A percentile compares a stretch with the other conserved stretches of the same genome.
Conservation (phyloP, 2,888 invertebrate species). For the Apamea monoglypha region DNA sequence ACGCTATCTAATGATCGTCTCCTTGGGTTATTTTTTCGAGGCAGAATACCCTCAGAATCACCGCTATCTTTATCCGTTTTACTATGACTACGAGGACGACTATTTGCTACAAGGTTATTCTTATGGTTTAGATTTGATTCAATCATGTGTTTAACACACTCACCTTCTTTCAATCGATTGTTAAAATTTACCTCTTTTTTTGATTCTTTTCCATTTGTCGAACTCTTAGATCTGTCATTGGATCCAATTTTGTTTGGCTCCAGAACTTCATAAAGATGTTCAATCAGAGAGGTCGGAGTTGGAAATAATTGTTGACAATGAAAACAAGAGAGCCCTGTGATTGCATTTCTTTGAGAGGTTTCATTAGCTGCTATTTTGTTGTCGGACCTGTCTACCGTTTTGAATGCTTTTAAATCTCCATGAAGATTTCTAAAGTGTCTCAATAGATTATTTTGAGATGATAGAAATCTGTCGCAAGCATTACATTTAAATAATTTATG, state of each 20-base stretch:
- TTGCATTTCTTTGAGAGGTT: conserved; percentile 24
- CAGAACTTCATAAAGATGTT: conserved; percentile 81
- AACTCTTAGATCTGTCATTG: conserved; percentile 6
- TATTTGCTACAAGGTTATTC: conserved; percentile 2
- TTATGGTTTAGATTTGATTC: conserved; percentile 14
- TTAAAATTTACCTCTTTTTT: not conserved
- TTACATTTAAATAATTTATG: conserved; percentile 64
- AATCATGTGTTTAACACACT: not conserved
- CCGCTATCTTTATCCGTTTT: conserved; percentile 10
- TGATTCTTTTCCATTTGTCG: not conserved
- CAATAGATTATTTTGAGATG: conserved; percentile 57
- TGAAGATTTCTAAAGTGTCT: conserved; percentile 70
- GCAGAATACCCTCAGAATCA: not conserved
- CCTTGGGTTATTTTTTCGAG: not conserved
- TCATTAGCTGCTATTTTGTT: conserved; percentile 29
- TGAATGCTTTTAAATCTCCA: conserved; percentile 24
- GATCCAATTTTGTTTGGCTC: conserved; percentile 64
- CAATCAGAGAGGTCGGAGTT: conserved; percentile 75
- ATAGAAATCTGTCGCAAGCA: conserved; percentile 66
- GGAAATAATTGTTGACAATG: conserved; percentile 79
- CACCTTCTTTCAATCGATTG: not conserved
- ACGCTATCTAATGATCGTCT: not conserved
- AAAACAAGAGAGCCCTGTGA: conserved; percentile 70
- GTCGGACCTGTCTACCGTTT: not conserved
- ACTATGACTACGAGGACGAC: not conserved